Percentiles rank a stretch among this genome's conserved stretches.
phyloP scores from a whole-genome alignment of 2,888 invertebrate genomes.

The Chrysodeixis includens region DNA sequence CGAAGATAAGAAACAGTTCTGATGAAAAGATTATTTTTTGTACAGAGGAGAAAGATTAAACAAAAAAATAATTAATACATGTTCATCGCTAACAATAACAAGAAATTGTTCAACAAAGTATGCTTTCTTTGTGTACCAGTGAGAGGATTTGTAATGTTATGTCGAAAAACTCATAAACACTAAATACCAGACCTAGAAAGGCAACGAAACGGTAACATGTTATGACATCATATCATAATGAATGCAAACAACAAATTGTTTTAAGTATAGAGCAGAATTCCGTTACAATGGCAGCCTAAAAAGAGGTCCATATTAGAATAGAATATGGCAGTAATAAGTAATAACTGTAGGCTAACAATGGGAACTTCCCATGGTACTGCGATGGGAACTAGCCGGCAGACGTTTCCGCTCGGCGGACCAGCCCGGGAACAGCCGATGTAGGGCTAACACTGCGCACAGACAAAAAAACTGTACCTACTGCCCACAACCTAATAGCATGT shows the following conservation, averaged over 20 bases:
- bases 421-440: constrained; percentile 31
- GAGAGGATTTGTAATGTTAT: constrained; percentile 1
- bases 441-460: constrained; percentile 38
- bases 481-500: too few species aligned
- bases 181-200: neutral
- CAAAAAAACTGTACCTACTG: too few species aligned
- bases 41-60: neutral
- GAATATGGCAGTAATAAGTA: constrained; percentile 16
- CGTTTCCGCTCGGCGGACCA: constrained; percentile 50
- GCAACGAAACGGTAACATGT: constrained; percentile 2
- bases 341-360: constrained; percentile 53
- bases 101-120: neutral
- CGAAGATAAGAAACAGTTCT: neutral
- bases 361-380: constrained; percentile 44
- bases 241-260: constrained; percentile 8
- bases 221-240: constrained; percentile 1
- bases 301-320: constrained; percentile 16
- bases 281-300: constrained; percentile 18
- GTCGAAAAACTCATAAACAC: neutral
- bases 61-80: neutral
- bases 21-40: neutral
- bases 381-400: constrained; percentile 49
- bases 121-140: neutral
- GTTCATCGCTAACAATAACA: constrained; percentile 1
- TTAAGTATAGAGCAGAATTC: neutral